Evolutionary conservation across 2,113 vertebrate genomes (phyloP).

Genomic region (Xenopus borealis): DNA sequence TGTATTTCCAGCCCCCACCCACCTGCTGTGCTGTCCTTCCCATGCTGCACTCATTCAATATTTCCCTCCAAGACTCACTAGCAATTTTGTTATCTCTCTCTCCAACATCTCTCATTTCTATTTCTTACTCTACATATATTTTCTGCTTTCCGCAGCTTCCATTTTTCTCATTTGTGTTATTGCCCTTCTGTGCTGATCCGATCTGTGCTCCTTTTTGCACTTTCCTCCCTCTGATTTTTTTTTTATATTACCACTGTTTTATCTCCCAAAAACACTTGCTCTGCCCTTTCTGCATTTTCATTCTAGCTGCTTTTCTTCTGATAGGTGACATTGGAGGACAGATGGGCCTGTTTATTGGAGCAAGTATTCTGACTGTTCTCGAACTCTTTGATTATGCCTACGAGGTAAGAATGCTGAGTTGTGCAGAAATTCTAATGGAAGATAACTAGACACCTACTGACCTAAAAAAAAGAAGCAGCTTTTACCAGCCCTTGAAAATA

Average conservation of each 20-base stretch:
- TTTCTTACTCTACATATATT: not conserved
- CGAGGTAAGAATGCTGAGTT: slow-evolving; percentile 71
- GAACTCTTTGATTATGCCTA: slow-evolving; percentile 97
- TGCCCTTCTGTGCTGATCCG: not conserved
- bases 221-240: not conserved
- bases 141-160: not conserved
- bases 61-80: not conserved
- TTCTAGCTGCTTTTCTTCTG: not conserved
- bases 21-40: not conserved
- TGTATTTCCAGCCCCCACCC: no score
- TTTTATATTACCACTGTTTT: not conserved
- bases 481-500: not conserved
- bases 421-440: not conserved
- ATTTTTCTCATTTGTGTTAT: not conserved
- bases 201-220: not conserved
- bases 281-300: slow-evolving; percentile 5
- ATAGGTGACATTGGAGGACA: slow-evolving; percentile 96
- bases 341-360: slow-evolving; percentile 97
- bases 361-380: slow-evolving; percentile 92
- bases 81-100: not conserved
- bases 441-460: not conserved
- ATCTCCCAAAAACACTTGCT: slow-evolving; percentile 10
- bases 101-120: not conserved
- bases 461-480: not conserved
- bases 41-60: not conserved